phyloP scores from a whole-genome alignment of 1,140 invertebrate species.

The Euura lappo region DNA sequence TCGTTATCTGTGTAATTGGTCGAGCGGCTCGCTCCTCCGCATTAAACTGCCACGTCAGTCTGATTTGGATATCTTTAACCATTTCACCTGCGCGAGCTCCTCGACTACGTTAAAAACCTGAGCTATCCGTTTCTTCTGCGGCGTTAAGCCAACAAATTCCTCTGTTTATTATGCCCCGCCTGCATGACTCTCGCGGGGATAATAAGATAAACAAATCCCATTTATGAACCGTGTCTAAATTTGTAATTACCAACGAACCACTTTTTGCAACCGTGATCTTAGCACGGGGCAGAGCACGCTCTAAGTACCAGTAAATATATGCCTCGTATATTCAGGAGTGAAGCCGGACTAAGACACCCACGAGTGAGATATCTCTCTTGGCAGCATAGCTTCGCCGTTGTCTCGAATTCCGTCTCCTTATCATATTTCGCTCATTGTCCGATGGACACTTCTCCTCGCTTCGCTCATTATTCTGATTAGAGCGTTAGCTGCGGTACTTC shows the following conservation, averaged over 20 bases:
- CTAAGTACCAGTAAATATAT: too few species aligned
- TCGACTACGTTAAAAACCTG: too few species aligned
- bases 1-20: not conserved
- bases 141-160: not conserved
- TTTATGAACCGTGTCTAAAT: not conserved
- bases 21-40: not conserved
- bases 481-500: too few species aligned
- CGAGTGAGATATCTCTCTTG: too few species aligned
- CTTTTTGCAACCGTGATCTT: not conserved
- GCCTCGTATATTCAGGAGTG: too few species aligned
- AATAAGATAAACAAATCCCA: conserved; percentile 2
- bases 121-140: not conserved
- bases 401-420: too few species aligned
- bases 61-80: not conserved
- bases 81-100: not conserved
- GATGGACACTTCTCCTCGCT: too few species aligned
- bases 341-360: too few species aligned
- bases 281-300: too few species aligned
- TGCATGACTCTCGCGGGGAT: not conserved
- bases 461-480: too few species aligned
- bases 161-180: not conserved
- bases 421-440: too few species aligned
- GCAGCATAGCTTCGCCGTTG: too few species aligned
- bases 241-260: not conserved
- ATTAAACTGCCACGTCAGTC: not conserved